Base-by-base conservation (phyloP, 2,797 vertebrate species). In the Crenichthys baileyi region DNA sequence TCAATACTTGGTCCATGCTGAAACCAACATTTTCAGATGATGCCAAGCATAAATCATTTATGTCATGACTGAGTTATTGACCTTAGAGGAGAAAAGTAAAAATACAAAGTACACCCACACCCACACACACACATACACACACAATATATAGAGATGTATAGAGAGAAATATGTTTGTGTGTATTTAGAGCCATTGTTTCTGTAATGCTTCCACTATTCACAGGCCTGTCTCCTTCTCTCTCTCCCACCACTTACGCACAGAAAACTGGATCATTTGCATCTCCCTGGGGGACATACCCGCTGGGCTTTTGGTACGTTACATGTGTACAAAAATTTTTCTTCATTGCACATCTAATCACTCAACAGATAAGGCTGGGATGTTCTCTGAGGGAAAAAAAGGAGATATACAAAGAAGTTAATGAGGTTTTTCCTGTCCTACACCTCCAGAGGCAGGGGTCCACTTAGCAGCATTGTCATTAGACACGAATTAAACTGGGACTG, bases 401-500 rank as follows among this genome's bases (percentile, higher is more conserved):
- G 26, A 51, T 65, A 60, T 55, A 56, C 26, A 70, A 74, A 86
- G 70, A 79, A 87, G 86, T 91, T 94, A 95, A 95, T 93, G 92
- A 95, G 93, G 72, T 95, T 94, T 92, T 93, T 91, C 90, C 86
- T 86, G 87, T 83, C 83, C 75, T 83, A 87, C 89, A 89, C 89
- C 94, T 94, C 90, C 84, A 86, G 94, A 95, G 92, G 90, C 80
- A 85, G 70, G 77, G 84, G 89, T 95, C 91, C 79, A 90, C 91
- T 94, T 91, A 93, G 91, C 91, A 89, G 87, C 88, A 79, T 89
- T 93, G 92, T 90, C 91, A 94, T 95, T 93, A 93, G 72, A 88
- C 87, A 82, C 87, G 87, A 93, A 94, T 95, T 94, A 94, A 93
- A 95, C 84, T 81, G 92, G 90, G 84, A 88, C 90, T 85, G 92